Evolutionary conservation across 2,113 vertebrate species (phyloP).

Genomic region (Polypterus bichir): DNA sequence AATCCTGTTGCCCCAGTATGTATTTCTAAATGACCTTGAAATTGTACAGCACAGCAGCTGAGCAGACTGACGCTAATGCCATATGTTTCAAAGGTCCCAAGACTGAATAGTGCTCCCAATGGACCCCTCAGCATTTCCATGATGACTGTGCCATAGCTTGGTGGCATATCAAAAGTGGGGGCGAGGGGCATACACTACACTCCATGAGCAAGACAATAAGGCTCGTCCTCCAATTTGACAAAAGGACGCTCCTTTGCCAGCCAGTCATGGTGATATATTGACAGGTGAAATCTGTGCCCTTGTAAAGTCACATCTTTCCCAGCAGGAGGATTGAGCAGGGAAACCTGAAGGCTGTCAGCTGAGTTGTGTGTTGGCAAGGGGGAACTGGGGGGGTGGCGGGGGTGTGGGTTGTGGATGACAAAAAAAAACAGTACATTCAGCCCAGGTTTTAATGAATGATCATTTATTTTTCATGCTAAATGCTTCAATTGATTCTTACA

Average conservation of each 20-base stretch:
- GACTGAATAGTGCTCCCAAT: constrained; percentile 56
- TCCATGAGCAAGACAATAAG: constrained; percentile 14
- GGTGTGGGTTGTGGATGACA: constrained; percentile 12
- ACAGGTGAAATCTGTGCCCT: constrained; percentile 70
- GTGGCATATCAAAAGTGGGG: constrained; percentile 16
- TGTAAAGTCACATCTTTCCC: constrained; percentile 55
- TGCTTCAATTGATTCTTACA: too few relatives aligned
- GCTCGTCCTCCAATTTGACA: constrained; percentile 21
- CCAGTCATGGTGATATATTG: constrained; percentile 60
- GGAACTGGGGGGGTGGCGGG: constrained; percentile 33
- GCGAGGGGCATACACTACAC: constrained; percentile 4
- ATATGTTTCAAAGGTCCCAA: constrained; percentile 65
- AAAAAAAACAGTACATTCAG: too few relatives aligned
- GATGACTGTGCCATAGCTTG: constrained; percentile 34
- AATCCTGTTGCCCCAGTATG: constrained; percentile 53
- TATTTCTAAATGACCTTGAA: constrained; percentile 70
- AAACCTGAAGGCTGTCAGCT: constrained; percentile 54
- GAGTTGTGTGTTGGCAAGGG: constrained; percentile 22
- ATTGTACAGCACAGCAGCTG: constrained; percentile 45
- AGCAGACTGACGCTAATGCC: constrained; percentile 27
- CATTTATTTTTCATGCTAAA: too few relatives aligned
- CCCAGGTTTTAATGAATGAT: too few relatives aligned
- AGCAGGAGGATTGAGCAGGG: constrained; percentile 56
- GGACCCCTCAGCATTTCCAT: constrained; percentile 41
- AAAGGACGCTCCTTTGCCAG: constrained; percentile 37